These are phyloP conservation scores for Pipistrellus kuhlii DNA, from an alignment of 2,797 vertebrate genomes.

Conservation along the genomic window DNA sequence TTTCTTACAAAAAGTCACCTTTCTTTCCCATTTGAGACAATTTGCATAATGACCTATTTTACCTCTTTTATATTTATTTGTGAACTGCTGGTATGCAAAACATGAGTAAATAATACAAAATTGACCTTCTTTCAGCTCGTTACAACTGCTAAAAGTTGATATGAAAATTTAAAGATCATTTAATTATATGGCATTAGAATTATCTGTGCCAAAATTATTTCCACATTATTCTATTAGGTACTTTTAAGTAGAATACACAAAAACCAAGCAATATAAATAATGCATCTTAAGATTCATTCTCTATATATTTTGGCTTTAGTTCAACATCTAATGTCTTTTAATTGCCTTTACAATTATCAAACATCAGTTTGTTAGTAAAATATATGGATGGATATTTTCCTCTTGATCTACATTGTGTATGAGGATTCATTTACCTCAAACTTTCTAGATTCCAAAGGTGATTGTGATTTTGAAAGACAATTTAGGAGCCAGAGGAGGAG, in stretches of 20 bases:
- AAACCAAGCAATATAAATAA: background rate
- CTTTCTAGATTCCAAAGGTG: background rate
- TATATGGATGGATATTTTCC: background rate
- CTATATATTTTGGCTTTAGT: background rate
- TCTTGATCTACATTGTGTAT: background rate
- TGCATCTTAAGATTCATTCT: background rate
- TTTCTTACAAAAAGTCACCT: slow-evolving; percentile 25
- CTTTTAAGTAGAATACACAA: background rate
- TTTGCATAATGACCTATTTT: slow-evolving; percentile 45
- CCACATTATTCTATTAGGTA: background rate
- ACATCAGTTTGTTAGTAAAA: background rate
- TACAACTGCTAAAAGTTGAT: background rate
- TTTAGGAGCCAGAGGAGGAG: background rate
- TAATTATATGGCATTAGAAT: slow-evolving; percentile 1
- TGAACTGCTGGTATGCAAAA: slow-evolving; percentile 7
- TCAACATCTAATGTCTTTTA: background rate
- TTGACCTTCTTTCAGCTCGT: background rate
- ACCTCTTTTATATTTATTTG: background rate
- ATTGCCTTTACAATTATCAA: background rate
- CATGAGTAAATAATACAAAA: slow-evolving; percentile 57
- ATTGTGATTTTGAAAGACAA: background rate
- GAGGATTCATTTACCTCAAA: background rate
- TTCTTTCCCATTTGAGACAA: slow-evolving; percentile 60
- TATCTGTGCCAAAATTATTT: background rate
- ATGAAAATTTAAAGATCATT: background rate